Base-by-base conservation (phyloP, 2,888 invertebrate genomes). In the Chrysodeixis includens region DNA sequence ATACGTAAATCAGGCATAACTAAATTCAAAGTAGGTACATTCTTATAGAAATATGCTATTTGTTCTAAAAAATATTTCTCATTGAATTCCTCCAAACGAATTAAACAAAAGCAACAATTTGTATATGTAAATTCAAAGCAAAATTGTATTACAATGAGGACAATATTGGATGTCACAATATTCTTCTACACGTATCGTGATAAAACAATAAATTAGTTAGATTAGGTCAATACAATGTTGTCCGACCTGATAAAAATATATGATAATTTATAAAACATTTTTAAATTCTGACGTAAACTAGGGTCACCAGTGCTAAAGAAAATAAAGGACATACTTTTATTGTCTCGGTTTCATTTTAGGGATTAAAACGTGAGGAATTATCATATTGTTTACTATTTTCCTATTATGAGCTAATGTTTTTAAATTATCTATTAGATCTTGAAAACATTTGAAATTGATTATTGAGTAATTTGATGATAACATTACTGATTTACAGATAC, bases 191-290 rank as follows among this genome's bases (percentile, higher is more conserved):
- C n/a, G 9, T 57, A 62, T 52, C 26, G 35, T 22, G 56, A 74
- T 69, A 69, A 74, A 68, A 69, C 26, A 44, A 57, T 60, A 18
- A 57, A 60, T 69, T 63, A 59, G 14, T 14, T 65, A 55, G 46
- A 49, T 49, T 62, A 55, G 26, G 40, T 44, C 20, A 22, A 9
- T 14, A 53, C 52, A 16, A 22, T 40, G 49, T 56, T 22, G 32
- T 46, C 14, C 44, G 16, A 8, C 51, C 6, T 32, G 55, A 67
- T 68, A 52, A 32, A 62, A 32, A 62, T 40, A 71, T 18, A 9
- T n/a, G 9, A 10, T 20, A 18, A 20, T 9, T 20, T 46, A 9
- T 49, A 20, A 40, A 40, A 40, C 14, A 35, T 35, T 40, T 14
- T 14, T 14, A n/a, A 14, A 40, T 40, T 14, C 10, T 35, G 3